These are phyloP conservation scores for Elgonia sp. DNA, from an alignment of 2,888 invertebrate species.

Conservation along the genomic window DNA sequence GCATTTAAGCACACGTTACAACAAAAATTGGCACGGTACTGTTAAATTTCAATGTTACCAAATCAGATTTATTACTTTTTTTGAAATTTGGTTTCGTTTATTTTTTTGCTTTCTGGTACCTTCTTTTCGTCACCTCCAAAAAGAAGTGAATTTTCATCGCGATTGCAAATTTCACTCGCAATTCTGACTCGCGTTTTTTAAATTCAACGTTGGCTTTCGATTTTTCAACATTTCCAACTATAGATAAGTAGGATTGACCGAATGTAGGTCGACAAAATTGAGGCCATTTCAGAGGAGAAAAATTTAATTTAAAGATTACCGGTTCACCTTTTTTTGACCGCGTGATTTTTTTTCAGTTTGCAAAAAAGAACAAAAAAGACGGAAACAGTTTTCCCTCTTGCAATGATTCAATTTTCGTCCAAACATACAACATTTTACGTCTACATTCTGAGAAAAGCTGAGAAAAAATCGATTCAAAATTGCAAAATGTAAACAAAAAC, in stretches of 20 bases:
- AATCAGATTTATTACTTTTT: too few species aligned
- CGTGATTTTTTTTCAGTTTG: slow-evolving; percentile 19
- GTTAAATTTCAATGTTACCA: too few species aligned
- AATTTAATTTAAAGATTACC: slow-evolving; percentile 63
- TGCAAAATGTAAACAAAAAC: too few species aligned
- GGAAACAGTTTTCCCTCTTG: slow-evolving; percentile 26
- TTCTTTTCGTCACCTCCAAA: too few species aligned
- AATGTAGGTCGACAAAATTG: slow-evolving; percentile 69
- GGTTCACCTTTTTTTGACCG: slow-evolving; percentile 5
- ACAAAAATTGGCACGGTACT: too few species aligned
- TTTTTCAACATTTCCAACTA: slow-evolving; percentile 62
- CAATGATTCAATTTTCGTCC: slow-evolving; percentile 53
- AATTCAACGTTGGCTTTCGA: slow-evolving; percentile 53
- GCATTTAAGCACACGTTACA: too few species aligned
- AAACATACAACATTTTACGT: slow-evolving; percentile 52
- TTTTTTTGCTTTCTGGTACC: too few species aligned
- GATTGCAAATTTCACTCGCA: slow-evolving; percentile 34
- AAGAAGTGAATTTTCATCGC: background rate
- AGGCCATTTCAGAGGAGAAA: slow-evolving; percentile 60
- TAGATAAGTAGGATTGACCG: slow-evolving; percentile 60
- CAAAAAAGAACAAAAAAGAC: slow-evolving; percentile 20
- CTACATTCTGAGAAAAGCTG: slow-evolving; percentile 48
- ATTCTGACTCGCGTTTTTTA: slow-evolving; percentile 47
- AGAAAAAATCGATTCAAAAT: too few species aligned
- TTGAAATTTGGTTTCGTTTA: too few species aligned